Base-by-base conservation (phyloP, 1,140 invertebrate species). In the Caerostris darwini region DNA sequence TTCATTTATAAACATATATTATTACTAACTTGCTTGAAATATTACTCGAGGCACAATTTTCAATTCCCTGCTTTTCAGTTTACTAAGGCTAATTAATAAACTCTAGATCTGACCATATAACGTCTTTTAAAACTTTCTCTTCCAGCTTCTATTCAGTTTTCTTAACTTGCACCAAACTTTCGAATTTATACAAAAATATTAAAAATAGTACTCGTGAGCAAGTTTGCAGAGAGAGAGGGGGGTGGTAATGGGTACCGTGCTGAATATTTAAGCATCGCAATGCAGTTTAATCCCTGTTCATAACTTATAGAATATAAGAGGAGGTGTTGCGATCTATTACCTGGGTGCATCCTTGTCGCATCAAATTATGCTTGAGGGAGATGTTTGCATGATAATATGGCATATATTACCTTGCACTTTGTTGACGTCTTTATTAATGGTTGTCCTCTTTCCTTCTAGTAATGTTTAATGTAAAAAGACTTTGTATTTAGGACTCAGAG, bases 321-420 rank as follows among this genome's bases (percentile, higher is more conserved):
- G 34, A 77, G 71, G 71, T 53, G 19, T 19, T 77, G 34, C 8
- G 71, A 50, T 34, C 50, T 77, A 77, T 77, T 77, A 77, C 71
- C 71, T 77, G 71, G 19, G 12, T 34, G 71, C 6, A 34, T 77
- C 71, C 12, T 77, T 77, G 71, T 77, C 71, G 34, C 50, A 53
- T 77, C 71, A 77, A 77, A 77, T 77, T 77, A 77, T 77, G 71
- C 71, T 77, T 53, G 71, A 50, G 34, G 71, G 34, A 77, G 71
- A 77, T 77, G 71, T 77, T 77, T 77, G 71, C 71, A 77, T 77
- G 71, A 50, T 77, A 77, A 77, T 77, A 50, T 12, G 34, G 71
- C 19, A 77, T 77, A 77, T 34, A 77, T 77, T 77, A 77, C 10
- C 71, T 8, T 4, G 71, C 53, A 10, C 14, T 77, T 50, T 77